phyloP scores from a whole-genome alignment of 2,797 vertebrate species.

The Natrix natrix region DNA sequence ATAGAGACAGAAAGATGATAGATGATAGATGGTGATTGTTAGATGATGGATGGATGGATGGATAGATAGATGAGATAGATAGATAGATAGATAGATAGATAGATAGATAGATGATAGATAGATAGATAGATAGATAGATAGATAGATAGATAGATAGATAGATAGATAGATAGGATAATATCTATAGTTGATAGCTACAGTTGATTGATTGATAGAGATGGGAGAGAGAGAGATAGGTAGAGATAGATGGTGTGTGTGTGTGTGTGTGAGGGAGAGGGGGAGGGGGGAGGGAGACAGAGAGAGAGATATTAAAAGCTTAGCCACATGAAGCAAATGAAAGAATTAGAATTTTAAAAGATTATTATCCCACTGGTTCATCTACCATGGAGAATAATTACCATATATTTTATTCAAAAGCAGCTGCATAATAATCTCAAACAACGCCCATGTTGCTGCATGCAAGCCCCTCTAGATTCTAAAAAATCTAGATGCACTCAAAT shows the following conservation, averaged over 20 bases:
- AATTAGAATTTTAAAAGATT: constrained; percentile 66
- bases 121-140: too few species aligned
- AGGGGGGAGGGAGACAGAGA: not conserved
- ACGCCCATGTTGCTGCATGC: constrained; percentile 56
- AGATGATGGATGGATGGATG: not conserved
- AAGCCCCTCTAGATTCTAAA: constrained; percentile 65
- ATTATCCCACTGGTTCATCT: constrained; percentile 27
- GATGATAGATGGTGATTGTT: too few species aligned
- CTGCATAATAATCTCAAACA: constrained; percentile 63
- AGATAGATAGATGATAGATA: too few species aligned
- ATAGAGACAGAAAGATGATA: too few species aligned
- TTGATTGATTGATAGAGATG: not conserved
- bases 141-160: too few species aligned
- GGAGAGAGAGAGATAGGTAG: not conserved
- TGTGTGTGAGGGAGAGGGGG: not conserved
- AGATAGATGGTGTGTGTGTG: not conserved
- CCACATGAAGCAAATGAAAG: constrained; percentile 55
- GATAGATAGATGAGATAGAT: not conserved
- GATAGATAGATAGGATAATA: not conserved
- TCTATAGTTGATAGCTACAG: not conserved
- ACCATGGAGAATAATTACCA: constrained; percentile 66
- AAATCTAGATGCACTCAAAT: constrained; percentile 57
- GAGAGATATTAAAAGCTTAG: constrained; percentile 54
- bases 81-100: not conserved
- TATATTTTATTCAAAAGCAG: constrained; percentile 63